Conservation (phyloP, 2,113 vertebrate genomes). For the Chamaea fasciata region DNA sequence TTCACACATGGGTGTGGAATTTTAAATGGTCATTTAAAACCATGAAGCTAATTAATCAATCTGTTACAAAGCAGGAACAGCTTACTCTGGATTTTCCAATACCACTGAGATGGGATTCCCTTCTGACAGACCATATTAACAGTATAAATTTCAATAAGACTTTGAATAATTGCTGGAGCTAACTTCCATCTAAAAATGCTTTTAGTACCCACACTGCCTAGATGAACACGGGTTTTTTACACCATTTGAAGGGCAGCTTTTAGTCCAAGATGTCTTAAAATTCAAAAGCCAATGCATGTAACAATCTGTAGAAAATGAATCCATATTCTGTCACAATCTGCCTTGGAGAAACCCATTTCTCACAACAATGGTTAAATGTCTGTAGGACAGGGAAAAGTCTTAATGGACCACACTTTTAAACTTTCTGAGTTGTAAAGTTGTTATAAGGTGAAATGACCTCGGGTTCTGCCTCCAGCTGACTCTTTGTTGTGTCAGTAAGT, state of each 20-base stretch:
- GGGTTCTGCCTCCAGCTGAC: not conserved
- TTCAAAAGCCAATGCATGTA: not conserved
- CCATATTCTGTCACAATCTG: not conserved
- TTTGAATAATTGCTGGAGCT: not conserved
- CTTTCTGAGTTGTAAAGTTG: not conserved
- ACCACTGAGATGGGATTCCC: not conserved
- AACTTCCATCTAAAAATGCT: not conserved
- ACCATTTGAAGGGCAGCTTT: not conserved
- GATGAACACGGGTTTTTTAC: not conserved
- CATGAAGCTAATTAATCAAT: not conserved
- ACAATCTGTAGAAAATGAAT: not conserved
- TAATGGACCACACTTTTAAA: not conserved
- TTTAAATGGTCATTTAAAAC: not conserved
- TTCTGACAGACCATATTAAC: not conserved
- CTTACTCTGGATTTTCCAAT: not conserved
- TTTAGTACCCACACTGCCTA: not conserved
- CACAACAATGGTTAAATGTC: not conserved
- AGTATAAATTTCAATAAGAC: not conserved
- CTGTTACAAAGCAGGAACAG: not conserved
- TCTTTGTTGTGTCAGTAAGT: not conserved
- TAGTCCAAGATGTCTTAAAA: not conserved
- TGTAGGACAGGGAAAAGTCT: not conserved
- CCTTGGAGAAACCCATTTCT: not conserved
- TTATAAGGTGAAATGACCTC: not conserved
- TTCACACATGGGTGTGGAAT: not conserved